These are phyloP conservation scores for Hydrozoanthus gracilis DNA, from an alignment of 92 coral and sea anemone species.

Conservation along the genomic window DNA sequence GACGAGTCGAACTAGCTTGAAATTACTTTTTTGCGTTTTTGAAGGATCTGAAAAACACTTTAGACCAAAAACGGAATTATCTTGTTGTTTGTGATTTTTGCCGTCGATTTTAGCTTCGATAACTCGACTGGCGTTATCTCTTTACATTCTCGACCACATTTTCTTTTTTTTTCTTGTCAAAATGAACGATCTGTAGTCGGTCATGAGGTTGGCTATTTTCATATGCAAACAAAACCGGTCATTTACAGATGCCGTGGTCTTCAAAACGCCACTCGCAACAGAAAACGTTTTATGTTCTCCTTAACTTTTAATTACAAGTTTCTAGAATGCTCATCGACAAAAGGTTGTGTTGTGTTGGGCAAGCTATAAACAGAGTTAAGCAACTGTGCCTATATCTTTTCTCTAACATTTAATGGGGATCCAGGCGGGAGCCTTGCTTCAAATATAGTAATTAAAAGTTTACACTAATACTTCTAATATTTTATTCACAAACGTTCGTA, in stretches of 20 bases:
- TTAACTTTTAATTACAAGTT: not conserved
- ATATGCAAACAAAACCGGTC: conserved; percentile 19
- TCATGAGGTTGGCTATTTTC: conserved; percentile 23
- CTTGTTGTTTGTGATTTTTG: no score
- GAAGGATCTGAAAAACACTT: no score
- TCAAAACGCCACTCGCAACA: not conserved
- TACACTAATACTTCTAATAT: conserved; percentile 43
- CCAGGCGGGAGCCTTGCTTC: conserved; percentile 28
- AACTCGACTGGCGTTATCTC: not conserved
- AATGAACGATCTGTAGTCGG: conserved; percentile 23
- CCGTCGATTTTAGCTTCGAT: not conserved
- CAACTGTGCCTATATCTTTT: not conserved
- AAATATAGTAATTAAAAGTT: conserved; percentile 43
- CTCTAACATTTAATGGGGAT: not conserved
- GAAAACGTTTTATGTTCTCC: not conserved
- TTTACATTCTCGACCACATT: not conserved
- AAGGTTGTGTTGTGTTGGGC: not conserved
- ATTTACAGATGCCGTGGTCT: not conserved
- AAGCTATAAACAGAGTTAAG: not conserved
- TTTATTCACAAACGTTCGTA: conserved; percentile 50
- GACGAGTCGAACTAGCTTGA: no score
- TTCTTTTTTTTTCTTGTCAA: conserved; percentile 30
- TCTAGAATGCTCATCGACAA: not conserved
- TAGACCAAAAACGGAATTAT: no score
- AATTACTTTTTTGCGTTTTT: no score